These are phyloP conservation scores for Lasioglossum morio DNA, from an alignment of 2,888 invertebrate species.

Conservation along the genomic window DNA sequence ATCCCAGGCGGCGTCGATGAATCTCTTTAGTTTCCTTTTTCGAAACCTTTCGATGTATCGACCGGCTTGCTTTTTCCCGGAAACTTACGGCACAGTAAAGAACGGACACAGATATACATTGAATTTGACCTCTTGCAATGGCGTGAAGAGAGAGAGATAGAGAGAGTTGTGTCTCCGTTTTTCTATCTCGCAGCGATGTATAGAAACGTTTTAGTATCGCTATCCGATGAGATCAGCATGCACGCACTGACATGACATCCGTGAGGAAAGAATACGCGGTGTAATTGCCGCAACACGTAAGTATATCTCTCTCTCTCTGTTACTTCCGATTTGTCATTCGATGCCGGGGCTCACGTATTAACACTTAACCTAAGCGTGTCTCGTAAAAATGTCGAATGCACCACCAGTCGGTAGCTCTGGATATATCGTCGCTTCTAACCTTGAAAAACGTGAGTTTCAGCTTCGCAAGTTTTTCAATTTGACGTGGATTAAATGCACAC, in stretches of 20 bases:
- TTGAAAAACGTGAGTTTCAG: conserved; percentile 27
- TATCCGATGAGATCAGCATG: background rate
- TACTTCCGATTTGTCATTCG: conserved; percentile 31
- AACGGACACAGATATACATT: conserved; percentile 28
- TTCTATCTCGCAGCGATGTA: conserved; percentile 11
- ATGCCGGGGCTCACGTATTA: conserved; percentile 12
- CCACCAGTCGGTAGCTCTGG: background rate
- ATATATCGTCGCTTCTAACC: conserved; percentile 29
- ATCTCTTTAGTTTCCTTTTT: conserved; percentile 2
- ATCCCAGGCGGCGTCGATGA: conserved; percentile 17
- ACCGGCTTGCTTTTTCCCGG: conserved; percentile 35
- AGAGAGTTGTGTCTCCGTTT: conserved; percentile 15
- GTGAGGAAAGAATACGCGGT: conserved; percentile 12
- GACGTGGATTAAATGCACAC: conserved; percentile 21
- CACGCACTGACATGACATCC: background rate
- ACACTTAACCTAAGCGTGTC: conserved; percentile 57
- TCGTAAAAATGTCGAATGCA: conserved; percentile 27
- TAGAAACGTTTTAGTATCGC: conserved; percentile 12
- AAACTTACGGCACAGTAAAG: conserved; percentile 37
- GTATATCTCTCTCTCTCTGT: background rate
- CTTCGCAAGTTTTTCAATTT: conserved; percentile 19
- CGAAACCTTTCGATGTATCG: conserved; percentile 36
- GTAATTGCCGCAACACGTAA: conserved; percentile 18
- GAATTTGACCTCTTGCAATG: conserved; percentile 46
- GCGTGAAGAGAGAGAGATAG: conserved; percentile 18